A percentile compares a stretch with the other conserved stretches of the same genome.
Conservation (phyloP, 2,797 vertebrate species). For the Gastrophryne carolinensis region DNA sequence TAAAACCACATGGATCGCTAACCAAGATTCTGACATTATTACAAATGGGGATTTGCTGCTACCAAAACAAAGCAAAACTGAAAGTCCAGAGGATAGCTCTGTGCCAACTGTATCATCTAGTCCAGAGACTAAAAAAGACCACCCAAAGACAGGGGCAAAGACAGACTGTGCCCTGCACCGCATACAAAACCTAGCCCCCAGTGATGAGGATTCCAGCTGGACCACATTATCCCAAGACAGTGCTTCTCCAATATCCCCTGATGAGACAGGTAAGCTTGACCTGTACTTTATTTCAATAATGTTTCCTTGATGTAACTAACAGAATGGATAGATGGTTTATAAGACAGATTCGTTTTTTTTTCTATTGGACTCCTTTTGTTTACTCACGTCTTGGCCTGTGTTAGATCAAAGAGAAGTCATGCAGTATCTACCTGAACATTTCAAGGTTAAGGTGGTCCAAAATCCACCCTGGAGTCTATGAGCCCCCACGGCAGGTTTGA, state of each 20-base stretch:
- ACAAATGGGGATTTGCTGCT: conserved; percentile 73
- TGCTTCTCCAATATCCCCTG: conserved; percentile 82
- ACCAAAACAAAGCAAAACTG: conserved; percentile 64
- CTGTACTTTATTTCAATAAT: background rate
- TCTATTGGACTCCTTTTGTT: too few relatives aligned
- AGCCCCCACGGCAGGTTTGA: too few relatives aligned
- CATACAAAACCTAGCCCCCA: conserved; percentile 93
- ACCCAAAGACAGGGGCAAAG: conserved; percentile 84
- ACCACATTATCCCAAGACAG: conserved; percentile 94
- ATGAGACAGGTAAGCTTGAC: conserved; percentile 79
- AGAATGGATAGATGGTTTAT: too few relatives aligned
- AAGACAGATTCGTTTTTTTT: too few relatives aligned
- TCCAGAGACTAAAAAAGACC: conserved; percentile 81
- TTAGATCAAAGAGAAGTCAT: too few relatives aligned
- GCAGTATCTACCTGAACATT: too few relatives aligned
- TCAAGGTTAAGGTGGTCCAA: too few relatives aligned
- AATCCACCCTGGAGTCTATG: too few relatives aligned
- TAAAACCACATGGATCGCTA: conserved; percentile 69
- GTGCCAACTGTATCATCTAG: conserved; percentile 72
- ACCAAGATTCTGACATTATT: conserved; percentile 65
- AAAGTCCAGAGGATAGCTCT: conserved; percentile 71
- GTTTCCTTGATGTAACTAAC: background rate
- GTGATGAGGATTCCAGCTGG: conserved; percentile 98
- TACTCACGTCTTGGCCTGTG: too few relatives aligned
- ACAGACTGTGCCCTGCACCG: conserved; percentile 86